Evolutionary conservation across 2,888 invertebrate genomes (phyloP), one percentile per base, ranked within the genome.

Genomic region (Tipula unca): DNA sequence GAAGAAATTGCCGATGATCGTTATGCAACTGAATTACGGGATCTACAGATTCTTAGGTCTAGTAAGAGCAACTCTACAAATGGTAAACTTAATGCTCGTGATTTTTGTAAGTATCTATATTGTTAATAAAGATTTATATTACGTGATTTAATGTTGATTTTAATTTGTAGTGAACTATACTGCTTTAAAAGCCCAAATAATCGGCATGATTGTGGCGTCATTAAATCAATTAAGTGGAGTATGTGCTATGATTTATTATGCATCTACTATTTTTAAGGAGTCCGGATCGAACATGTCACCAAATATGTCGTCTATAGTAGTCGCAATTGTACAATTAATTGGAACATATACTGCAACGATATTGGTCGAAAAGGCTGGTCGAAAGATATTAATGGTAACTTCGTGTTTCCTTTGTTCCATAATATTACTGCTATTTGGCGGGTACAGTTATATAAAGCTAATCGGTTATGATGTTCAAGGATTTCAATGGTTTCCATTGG

Each of bases 231-330:
- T 89, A 32, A 89, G 89, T 86, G 91, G 91, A 29, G 89, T 89
- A 86, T 91, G 90, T 85, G 90, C 89, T 2, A 89, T 91, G 89
- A 85, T 91, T 8, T 90, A 89, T 86, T 90, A 90, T 39, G 89
- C 91, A 3, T 90, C 90, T 0, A 87, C 88, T 3, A 90, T 91
- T 20, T 91, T 91, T 84, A 32, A 89, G 36, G 87, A 89, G 85
- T 88, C 90, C 4, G 91, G 90, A 0, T 90, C 90, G 14, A 89
- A 87, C 84, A 82, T 91, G 13, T 84, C 89, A 0, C 90, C 91
- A 0, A 89, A 88, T 3, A 85, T 88, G 25, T 88, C 89, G 0
- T 89, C 91, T 4, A 90, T 90, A 1, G 87, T 90, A 5, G 90
- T 91, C 39, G 91, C 89, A 1, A 29, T 87, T 0, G 90, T 91